Evolutionary conservation across 2,888 invertebrate species (phyloP).

Genomic region (Morpho helenor): DNA sequence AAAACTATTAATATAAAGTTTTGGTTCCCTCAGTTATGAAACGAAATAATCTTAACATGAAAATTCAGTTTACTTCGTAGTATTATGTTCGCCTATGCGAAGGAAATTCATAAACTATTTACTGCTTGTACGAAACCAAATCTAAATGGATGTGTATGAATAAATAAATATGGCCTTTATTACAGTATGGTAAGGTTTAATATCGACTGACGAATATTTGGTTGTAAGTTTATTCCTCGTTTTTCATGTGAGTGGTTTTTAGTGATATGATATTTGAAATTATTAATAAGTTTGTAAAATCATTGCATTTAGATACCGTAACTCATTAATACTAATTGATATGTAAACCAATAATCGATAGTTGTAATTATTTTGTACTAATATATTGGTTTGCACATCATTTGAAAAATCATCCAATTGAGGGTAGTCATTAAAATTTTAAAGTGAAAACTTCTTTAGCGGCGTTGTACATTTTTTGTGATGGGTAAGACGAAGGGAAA

Average conservation of each 20-base stretch:
- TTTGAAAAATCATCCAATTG: no score
- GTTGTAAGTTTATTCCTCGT: conserved; percentile 1
- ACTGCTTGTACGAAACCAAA: conserved; percentile 4
- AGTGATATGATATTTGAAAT: conserved; percentile 1
- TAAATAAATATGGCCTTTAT: background rate
- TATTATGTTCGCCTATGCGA: conserved; percentile 2
- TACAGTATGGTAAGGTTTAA: background rate
- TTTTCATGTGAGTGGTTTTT: background rate
- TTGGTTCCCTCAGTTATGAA: background rate
- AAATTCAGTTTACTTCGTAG: background rate
- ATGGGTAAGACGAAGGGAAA: no score
- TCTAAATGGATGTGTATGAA: background rate
- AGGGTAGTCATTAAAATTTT: no score
- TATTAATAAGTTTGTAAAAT: background rate
- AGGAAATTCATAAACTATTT: conserved; percentile 5
- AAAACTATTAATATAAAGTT: no score
- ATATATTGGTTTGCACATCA: no score
- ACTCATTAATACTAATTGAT: no score
- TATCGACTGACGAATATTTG: background rate
- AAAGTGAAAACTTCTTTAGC: no score
- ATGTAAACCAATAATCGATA: no score
- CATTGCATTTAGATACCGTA: no score
- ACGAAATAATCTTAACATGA: background rate
- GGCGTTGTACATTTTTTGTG: no score
- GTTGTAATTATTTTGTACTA: no score